Evolutionary conservation across 2,113 vertebrate genomes (phyloP).

Genomic region (Dissostichus mawsoni): DNA sequence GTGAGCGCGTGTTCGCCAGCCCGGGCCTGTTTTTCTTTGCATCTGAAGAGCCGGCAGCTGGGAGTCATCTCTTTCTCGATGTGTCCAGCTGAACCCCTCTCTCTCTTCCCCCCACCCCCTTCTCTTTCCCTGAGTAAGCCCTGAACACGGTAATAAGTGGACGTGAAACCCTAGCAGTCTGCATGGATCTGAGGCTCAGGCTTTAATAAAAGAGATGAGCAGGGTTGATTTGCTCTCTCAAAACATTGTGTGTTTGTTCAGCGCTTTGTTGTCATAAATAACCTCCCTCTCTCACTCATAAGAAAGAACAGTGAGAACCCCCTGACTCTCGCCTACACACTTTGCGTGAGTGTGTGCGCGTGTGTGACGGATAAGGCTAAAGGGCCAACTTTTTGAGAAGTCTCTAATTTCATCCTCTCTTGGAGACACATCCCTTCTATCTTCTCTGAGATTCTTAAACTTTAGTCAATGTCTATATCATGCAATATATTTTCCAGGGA

Average conservation of each 20-base stretch:
- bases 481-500: not conserved
- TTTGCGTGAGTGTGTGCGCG: not conserved
- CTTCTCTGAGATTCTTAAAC: not conserved
- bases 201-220: constrained; percentile 78
- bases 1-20: constrained; percentile 25
- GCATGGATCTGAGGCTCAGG: constrained; percentile 60
- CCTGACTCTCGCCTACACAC: constrained; percentile 11
- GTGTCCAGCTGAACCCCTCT: constrained; percentile 32
- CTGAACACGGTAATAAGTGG: constrained; percentile 67
- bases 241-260: constrained; percentile 72
- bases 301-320: constrained; percentile 42
- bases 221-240: constrained; percentile 64
- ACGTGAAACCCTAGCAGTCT: constrained; percentile 71
- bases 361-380: not conserved
- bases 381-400: not conserved
- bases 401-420: constrained; percentile 6
- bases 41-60: constrained; percentile 72
- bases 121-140: constrained; percentile 16
- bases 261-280: constrained; percentile 54
- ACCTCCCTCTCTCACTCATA: constrained; percentile 15
- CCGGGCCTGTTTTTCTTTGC: constrained; percentile 64
- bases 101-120: not conserved
- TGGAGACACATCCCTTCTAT: not conserved
- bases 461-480: not conserved
- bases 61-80: constrained; percentile 67